A percentile compares a stretch with the other conserved stretches of the same genome.
Evolutionary conservation across 2,113 vertebrate genomes (phyloP).

Genomic region (Peromyscus californicus): DNA sequence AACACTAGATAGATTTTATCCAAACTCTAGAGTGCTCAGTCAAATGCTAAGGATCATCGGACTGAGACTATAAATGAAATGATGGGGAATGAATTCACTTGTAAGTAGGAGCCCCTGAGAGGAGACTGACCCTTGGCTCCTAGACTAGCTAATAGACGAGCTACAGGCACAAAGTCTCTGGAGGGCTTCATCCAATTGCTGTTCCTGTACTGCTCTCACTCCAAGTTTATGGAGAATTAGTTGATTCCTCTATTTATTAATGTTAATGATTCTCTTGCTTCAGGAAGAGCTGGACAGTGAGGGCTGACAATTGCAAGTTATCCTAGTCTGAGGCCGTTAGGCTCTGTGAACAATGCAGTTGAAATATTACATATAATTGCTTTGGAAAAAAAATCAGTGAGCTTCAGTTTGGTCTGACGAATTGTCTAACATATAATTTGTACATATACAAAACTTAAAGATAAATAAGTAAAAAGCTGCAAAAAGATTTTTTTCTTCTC

Average conservation of each 20-base stretch:
- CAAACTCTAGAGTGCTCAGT: neutral
- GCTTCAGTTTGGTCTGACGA: neutral
- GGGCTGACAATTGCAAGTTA: neutral
- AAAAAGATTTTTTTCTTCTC: neutral
- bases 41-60: conserved; percentile 5
- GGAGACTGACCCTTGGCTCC: neutral
- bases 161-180: neutral
- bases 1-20: conserved; percentile 13
- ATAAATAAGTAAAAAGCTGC: neutral
- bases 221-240: neutral
- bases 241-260: neutral
- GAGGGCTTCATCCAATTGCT: rapidly evolving
- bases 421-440: neutral
- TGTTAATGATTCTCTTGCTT: neutral
- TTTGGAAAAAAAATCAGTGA: neutral
- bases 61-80: neutral
- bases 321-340: neutral
- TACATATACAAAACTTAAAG: neutral
- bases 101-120: neutral
- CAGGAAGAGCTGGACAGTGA: neutral
- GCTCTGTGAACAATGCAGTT: neutral
- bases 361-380: neutral
- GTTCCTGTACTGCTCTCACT: neutral
- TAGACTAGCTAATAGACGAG: neutral
- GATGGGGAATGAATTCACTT: neutral